phyloP scores from a whole-genome alignment of 2,888 invertebrate species.

The Thera obeliscata region DNA sequence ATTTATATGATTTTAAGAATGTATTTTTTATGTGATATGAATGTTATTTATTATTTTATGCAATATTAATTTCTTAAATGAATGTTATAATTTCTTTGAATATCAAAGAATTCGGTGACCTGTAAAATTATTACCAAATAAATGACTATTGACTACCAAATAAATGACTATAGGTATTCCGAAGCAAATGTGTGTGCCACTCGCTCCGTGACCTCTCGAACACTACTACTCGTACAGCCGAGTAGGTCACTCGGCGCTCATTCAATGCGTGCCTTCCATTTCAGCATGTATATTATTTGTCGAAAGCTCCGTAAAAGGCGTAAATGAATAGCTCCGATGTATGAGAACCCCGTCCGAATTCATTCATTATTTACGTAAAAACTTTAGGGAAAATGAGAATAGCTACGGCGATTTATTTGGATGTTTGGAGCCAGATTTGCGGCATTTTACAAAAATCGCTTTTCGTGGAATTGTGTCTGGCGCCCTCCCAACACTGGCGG shows the following conservation, averaged over 20 bases:
- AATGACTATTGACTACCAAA: too few species aligned
- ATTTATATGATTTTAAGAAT: too few species aligned
- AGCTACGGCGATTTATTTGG: too few species aligned
- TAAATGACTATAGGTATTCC: too few species aligned
- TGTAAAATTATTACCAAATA: too few species aligned
- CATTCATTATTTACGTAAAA: background rate
- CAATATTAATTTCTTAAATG: too few species aligned
- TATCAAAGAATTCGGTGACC: too few species aligned
- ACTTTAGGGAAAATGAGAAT: constrained; percentile 5
- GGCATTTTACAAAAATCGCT: constrained; percentile 20
- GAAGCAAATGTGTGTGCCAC: too few species aligned
- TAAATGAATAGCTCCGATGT: background rate
- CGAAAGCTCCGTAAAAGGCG: constrained; percentile 7
- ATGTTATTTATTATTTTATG: too few species aligned
- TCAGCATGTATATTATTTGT: background rate
- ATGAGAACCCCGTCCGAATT: background rate
- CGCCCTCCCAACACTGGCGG: constrained; percentile 7
- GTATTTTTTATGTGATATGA: too few species aligned
- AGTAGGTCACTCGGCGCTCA: background rate
- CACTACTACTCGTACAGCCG: background rate
- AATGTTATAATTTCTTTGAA: too few species aligned
- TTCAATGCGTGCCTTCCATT: background rate
- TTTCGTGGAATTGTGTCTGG: constrained; percentile 21
- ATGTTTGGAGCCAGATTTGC: background rate
- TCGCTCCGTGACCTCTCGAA: background rate